A percentile compares a stretch with the other conserved stretches of the same genome.
Conservation (phyloP, 2,113 vertebrate species). For the Paramisgurnus dabryanus region DNA sequence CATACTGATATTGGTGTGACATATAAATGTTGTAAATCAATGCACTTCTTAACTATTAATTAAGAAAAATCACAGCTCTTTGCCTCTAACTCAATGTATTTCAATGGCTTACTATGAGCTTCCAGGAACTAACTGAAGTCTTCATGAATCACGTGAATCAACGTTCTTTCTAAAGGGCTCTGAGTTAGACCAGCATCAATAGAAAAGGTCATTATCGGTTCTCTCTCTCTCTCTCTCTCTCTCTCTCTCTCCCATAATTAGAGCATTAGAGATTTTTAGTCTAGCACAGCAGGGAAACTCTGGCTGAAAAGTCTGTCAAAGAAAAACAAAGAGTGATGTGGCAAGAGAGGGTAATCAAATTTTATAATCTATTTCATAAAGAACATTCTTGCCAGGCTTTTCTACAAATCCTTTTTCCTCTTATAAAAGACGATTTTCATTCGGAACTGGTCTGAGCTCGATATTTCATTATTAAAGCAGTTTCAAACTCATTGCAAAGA, state of each 20-base stretch:
- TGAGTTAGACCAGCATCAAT: constrained; percentile 33
- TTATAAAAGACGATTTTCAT: constrained; percentile 12
- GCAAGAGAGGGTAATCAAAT: constrained; percentile 28
- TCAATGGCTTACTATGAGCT: too few species aligned
- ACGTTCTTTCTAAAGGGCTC: background rate
- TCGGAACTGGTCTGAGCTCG: background rate
- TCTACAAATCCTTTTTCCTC: background rate
- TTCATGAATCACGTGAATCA: too few species aligned
- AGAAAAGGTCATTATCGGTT: constrained; percentile 44
- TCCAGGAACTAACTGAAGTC: too few species aligned
- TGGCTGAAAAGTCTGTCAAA: constrained; percentile 35
- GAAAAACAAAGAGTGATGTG: background rate
- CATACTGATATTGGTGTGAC: too few species aligned
- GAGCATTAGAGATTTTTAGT: constrained; percentile 56
- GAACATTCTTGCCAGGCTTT: background rate
- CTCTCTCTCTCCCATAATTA: constrained; percentile 42
- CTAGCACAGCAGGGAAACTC: constrained; percentile 51
- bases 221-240: constrained; percentile 12
- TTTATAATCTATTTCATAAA: constrained; percentile 35
- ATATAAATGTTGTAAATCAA: too few species aligned
- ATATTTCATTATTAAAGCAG: background rate
- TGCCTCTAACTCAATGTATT: too few species aligned
- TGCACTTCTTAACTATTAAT: too few species aligned
- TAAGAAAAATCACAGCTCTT: too few species aligned
- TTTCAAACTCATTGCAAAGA: background rate